Conservation (phyloP, 2,113 vertebrate genomes). For the Tupaia tana region DNA sequence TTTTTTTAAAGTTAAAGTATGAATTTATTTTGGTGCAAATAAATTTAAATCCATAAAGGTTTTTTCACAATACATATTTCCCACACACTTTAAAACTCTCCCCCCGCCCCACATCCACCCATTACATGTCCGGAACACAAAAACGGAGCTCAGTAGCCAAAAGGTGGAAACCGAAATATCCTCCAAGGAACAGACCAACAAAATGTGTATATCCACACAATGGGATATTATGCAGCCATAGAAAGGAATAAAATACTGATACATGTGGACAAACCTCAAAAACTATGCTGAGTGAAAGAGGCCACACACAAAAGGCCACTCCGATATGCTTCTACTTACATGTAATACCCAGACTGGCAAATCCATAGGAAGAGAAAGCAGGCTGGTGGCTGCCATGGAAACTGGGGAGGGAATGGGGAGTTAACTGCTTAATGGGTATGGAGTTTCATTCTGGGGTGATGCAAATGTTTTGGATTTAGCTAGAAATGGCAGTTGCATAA, state of each 20-base stretch:
- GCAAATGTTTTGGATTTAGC: background rate
- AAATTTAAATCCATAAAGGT: too few species aligned
- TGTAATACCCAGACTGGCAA: background rate
- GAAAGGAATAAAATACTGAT: background rate
- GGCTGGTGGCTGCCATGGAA: background rate
- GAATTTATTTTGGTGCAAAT: too few species aligned
- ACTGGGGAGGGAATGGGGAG: background rate
- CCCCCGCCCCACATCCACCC: too few species aligned
- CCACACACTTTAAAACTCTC: too few species aligned
- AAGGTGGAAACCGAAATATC: background rate
- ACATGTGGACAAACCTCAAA: background rate
- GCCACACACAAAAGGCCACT: background rate
- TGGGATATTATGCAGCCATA: background rate
- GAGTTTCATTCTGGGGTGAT: background rate
- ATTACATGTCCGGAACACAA: background rate
- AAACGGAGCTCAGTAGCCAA: constrained; percentile 15
- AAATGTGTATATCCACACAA: background rate
- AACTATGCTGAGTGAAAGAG: constrained; percentile 16
- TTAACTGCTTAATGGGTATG: background rate
- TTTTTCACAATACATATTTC: too few species aligned
- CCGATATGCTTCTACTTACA: background rate
- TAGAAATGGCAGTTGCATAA: background rate
- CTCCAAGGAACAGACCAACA: background rate
- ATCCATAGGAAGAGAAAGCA: constrained; percentile 28
- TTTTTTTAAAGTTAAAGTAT: too few species aligned